Percentiles rank a stretch among this genome's conserved stretches.
Conservation (phyloP, 2,797 vertebrate genomes). For the Synanceia verrucosa region DNA sequence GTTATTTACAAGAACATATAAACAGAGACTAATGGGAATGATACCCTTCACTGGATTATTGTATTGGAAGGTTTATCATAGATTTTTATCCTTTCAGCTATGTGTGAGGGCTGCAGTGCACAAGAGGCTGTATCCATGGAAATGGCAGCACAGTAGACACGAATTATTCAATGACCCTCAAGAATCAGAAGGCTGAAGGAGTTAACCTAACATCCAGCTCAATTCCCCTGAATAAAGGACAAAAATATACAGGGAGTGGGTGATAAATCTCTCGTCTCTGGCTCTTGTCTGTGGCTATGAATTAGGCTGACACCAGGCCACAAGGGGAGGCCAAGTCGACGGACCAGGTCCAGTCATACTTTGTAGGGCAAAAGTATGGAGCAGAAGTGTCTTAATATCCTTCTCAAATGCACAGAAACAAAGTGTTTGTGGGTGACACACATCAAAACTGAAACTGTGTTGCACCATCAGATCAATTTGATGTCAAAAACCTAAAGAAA, state of each 20-base stretch:
- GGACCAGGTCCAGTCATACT: slow-evolving; percentile 64
- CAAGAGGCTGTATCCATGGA: slow-evolving; percentile 45
- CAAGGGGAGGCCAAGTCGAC: slow-evolving; percentile 65
- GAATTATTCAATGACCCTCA: slow-evolving; percentile 65
- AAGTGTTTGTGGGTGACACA: neutral
- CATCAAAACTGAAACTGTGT: neutral
- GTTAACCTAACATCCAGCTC: slow-evolving; percentile 60
- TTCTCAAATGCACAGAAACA: slow-evolving; percentile 10
- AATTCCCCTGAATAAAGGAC: slow-evolving; percentile 66
- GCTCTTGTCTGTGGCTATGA: slow-evolving; percentile 74
- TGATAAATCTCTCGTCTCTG: slow-evolving; percentile 80
- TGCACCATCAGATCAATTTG: neutral
- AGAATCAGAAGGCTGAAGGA: slow-evolving; percentile 56
- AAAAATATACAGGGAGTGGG: slow-evolving; percentile 60
- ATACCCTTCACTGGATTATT: neutral
- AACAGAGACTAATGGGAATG: neutral
- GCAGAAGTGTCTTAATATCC: slow-evolving; percentile 1
- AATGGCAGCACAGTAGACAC: slow-evolving; percentile 51
- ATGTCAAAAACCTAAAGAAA: neutral
- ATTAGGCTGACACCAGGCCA: slow-evolving; percentile 71
- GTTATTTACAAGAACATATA: slow-evolving; percentile 14
- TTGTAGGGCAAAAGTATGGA: slow-evolving; percentile 11
- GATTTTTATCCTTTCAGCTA: slow-evolving; percentile 37
- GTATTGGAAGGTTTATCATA: slow-evolving; percentile 5
- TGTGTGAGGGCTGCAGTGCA: slow-evolving; percentile 33